A percentile compares a stretch with the other conserved stretches of the same genome.
phyloP scores from a whole-genome alignment of 2,888 invertebrate genomes.

The Apocheima hispidaria region DNA sequence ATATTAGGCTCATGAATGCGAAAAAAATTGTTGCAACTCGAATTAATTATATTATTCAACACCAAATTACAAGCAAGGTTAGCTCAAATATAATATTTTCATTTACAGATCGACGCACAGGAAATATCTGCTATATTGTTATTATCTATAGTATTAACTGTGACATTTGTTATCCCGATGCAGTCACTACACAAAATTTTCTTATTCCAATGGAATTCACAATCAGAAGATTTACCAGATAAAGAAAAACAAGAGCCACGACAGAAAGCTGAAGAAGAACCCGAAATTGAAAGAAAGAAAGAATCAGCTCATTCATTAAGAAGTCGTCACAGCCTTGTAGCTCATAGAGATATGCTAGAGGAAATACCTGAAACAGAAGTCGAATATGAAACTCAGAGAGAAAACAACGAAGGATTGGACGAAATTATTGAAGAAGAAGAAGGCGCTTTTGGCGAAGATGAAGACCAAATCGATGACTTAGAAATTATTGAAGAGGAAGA shows the following conservation, averaged over 20 bases:
- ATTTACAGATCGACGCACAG: slow-evolving; percentile 83
- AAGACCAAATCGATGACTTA: slow-evolving; percentile 66
- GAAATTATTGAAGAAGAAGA: slow-evolving; percentile 81
- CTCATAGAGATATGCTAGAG: slow-evolving; percentile 77
- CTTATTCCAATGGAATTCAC: slow-evolving; percentile 52
- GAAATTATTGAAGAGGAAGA: slow-evolving; percentile 77
- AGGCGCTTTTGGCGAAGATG: slow-evolving; percentile 62
- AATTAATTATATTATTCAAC: too few relatives aligned
- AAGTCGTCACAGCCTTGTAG: slow-evolving; percentile 65
- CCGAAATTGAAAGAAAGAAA: slow-evolving; percentile 52
- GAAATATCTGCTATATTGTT: slow-evolving; percentile 84
- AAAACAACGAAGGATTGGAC: slow-evolving; percentile 66
- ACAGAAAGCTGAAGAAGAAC: slow-evolving; percentile 39
- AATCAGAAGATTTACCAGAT: slow-evolving; percentile 39
- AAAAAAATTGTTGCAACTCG: too few relatives aligned
- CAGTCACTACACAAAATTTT: slow-evolving; percentile 78
- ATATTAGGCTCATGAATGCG: too few relatives aligned
- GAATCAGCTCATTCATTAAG: slow-evolving; percentile 55
- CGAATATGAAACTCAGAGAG: slow-evolving; percentile 76
- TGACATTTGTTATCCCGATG: slow-evolving; percentile 89
- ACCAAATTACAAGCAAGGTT: too few relatives aligned
- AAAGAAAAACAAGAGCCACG: slow-evolving; percentile 43
- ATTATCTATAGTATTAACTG: slow-evolving; percentile 83
- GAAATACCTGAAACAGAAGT: slow-evolving; percentile 79
- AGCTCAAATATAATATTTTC: slow-evolving; percentile 22